These are phyloP conservation scores for Lepidostoma basale DNA, from an alignment of 1,140 invertebrate species.

Conservation along the genomic window DNA sequence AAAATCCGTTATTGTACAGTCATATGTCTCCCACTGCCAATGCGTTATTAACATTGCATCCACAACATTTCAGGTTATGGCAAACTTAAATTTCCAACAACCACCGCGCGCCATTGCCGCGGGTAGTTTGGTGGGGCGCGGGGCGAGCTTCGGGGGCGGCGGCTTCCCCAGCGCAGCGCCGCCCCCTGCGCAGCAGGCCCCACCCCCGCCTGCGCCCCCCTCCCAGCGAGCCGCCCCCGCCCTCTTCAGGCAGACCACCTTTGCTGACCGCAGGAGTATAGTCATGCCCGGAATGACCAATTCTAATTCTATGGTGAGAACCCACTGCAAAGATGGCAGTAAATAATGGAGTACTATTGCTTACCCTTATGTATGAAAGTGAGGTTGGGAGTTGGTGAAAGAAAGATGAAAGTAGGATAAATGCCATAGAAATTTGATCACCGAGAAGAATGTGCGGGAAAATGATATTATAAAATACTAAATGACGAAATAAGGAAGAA, in stretches of 20 bases:
- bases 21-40: too few relatives aligned
- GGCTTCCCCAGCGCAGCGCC: slow-evolving; percentile 56
- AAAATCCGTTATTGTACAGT: too few relatives aligned
- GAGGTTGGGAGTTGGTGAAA: too few relatives aligned
- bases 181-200: slow-evolving; percentile 61
- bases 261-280: slow-evolving; percentile 76
- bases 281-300: slow-evolving; percentile 65
- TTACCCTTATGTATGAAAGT: too few relatives aligned
- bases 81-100: slow-evolving; percentile 83
- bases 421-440: too few relatives aligned
- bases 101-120: slow-evolving; percentile 76
- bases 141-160: slow-evolving; percentile 61
- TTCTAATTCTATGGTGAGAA: slow-evolving; percentile 61
- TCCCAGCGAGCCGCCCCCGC: slow-evolving; percentile 54
- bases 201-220: slow-evolving; percentile 55
- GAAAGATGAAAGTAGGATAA: too few relatives aligned
- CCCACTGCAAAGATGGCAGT: too few relatives aligned
- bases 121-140: slow-evolving; percentile 66
- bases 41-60: too few relatives aligned
- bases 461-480: too few relatives aligned
- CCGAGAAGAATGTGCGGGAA: too few relatives aligned
- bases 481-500: too few relatives aligned
- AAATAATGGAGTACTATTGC: too few relatives aligned
- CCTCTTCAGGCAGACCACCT: slow-evolving; percentile 77
- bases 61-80: slow-evolving; percentile 74